These are phyloP conservation scores for Ifrita kowaldi DNA, from an alignment of 2,113 vertebrate species.

Conservation along the genomic window DNA sequence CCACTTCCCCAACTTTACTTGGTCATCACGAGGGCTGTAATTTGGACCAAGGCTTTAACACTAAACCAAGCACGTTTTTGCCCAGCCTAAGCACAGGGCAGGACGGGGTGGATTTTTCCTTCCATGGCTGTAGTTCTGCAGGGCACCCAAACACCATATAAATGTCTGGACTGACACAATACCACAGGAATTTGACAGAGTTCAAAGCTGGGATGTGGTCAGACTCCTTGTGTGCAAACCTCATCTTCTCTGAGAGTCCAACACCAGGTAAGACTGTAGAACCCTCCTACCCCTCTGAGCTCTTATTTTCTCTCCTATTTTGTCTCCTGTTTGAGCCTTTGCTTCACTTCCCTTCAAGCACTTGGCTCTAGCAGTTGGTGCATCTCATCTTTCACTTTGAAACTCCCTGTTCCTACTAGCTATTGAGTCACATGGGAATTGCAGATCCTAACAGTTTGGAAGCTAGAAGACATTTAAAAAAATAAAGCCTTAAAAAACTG, in stretches of 20 bases:
- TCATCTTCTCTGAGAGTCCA: background rate
- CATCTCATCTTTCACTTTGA: background rate
- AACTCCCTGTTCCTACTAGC: background rate
- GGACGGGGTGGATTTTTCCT: background rate
- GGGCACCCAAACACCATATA: rapidly evolving
- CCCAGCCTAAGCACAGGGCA: background rate
- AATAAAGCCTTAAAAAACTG: background rate
- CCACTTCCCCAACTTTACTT: background rate
- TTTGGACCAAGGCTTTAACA: background rate
- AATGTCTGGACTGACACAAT: background rate
- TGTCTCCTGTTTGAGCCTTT: background rate
- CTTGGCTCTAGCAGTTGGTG: background rate
- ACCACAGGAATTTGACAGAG: background rate
- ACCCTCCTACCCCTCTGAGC: background rate
- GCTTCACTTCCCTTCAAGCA: background rate
- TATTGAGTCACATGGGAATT: background rate
- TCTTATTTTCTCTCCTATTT: background rate
- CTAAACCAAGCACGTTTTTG: background rate
- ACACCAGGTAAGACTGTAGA: background rate
- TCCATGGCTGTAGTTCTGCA: background rate
- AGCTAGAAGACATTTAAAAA: background rate
- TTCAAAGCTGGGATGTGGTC: background rate
- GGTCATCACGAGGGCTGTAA: background rate
- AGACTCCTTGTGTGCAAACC: background rate
- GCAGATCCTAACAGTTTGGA: background rate